These are phyloP conservation scores for Triplophysa yarkandensis DNA, from an alignment of 2,797 vertebrate genomes.

Conservation along the genomic window DNA sequence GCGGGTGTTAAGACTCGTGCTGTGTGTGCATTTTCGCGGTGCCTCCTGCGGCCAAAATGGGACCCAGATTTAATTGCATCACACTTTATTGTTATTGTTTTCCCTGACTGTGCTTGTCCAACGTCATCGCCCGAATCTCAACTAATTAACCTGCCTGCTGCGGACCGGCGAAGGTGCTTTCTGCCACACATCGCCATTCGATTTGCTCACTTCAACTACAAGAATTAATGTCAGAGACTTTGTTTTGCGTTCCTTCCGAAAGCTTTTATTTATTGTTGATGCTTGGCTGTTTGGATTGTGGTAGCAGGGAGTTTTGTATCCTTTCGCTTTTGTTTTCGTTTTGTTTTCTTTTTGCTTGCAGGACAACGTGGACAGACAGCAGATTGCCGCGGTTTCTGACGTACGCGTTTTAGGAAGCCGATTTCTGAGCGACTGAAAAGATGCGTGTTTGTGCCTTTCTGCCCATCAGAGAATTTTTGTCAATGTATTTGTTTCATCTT, in stretches of 20 bases:
- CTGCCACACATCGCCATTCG: background rate
- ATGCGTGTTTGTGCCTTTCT: constrained; percentile 26
- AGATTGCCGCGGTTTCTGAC: background rate
- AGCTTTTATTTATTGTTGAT: constrained; percentile 51
- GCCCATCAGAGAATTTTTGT: constrained; percentile 11
- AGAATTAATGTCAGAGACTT: background rate
- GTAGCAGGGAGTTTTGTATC: constrained; percentile 15
- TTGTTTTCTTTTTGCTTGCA: background rate
- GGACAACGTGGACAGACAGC: background rate
- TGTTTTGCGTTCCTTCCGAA: background rate
- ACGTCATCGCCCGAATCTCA: constrained; percentile 40
- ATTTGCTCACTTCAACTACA: background rate
- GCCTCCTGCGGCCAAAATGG: constrained; percentile 43
- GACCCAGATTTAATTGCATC: constrained; percentile 53
- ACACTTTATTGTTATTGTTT: constrained; percentile 9
- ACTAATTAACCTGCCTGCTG: constrained; percentile 36
- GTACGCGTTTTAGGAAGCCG: background rate
- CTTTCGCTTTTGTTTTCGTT: background rate
- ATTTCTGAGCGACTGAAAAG: background rate
- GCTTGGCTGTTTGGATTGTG: constrained; percentile 36
- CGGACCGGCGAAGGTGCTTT: background rate
- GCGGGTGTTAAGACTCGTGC: constrained; percentile 41
- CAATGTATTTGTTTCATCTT: constrained; percentile 9
- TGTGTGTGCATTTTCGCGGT: constrained; percentile 44
- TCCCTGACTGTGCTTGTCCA: constrained; percentile 35